These are phyloP conservation scores for Galbula dea DNA, from an alignment of 2,113 vertebrate species.

Conservation along the genomic window DNA sequence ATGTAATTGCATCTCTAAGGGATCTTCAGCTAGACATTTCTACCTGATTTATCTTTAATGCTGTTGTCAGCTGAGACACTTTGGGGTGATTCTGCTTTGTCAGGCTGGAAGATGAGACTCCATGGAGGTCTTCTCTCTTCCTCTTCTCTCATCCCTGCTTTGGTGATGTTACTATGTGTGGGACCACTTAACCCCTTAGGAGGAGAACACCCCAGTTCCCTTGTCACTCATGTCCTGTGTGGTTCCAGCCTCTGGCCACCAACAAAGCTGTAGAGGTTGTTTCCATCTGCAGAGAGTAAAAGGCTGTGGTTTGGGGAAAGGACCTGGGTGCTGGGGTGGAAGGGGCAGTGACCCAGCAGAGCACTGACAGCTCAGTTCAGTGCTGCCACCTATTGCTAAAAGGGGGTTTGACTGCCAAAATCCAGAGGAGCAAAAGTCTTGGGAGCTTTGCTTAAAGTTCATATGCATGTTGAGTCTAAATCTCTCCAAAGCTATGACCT, in stretches of 20 bases:
- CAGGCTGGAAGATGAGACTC: background rate
- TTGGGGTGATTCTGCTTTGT: background rate
- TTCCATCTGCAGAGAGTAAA: background rate
- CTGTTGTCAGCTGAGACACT: background rate
- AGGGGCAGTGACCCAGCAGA: background rate
- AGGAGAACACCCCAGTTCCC: background rate
- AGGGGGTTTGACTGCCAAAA: background rate
- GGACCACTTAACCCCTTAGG: background rate
- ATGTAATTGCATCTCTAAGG: background rate
- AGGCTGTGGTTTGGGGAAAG: background rate
- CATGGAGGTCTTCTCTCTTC: background rate
- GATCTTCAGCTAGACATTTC: background rate
- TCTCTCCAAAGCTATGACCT: background rate
- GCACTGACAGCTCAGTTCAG: background rate
- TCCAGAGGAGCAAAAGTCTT: background rate
- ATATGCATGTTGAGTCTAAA: fast-evolving
- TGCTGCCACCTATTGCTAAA: background rate
- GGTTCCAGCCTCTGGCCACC: background rate
- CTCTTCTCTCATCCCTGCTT: background rate
- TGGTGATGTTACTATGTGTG: fast-evolving
- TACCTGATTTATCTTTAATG: background rate
- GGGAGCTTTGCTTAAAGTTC: background rate
- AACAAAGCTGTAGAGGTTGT: background rate
- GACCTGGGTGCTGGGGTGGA: fast-evolving
- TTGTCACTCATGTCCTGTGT: background rate